Percentiles rank a stretch among this genome's conserved stretches.
Evolutionary conservation across 2,888 invertebrate genomes (phyloP).

Genomic region (Drosophila phalerata): DNA sequence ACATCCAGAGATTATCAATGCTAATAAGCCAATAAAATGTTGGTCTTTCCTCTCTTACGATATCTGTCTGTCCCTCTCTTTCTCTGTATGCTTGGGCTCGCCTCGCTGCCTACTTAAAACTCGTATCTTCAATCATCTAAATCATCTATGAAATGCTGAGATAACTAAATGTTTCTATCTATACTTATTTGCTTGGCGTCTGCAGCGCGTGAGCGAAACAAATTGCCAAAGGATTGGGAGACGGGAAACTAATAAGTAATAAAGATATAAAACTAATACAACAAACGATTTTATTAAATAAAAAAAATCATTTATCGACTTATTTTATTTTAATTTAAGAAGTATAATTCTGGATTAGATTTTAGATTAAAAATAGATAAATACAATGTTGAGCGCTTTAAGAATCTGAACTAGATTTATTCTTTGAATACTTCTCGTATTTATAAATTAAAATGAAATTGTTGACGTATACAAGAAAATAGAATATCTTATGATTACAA

Average conservation of each 20-base stretch:
- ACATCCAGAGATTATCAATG: constrained; percentile 79
- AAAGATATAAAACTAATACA: background rate
- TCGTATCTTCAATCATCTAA: constrained; percentile 64
- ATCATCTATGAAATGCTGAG: constrained; percentile 67
- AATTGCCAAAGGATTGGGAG: background rate
- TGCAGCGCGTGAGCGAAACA: constrained; percentile 31
- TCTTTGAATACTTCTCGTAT: too few relatives aligned
- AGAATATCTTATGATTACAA: too few relatives aligned
- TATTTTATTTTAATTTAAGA: background rate
- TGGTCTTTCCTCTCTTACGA: background rate
- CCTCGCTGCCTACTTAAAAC: constrained; percentile 51
- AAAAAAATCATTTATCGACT: background rate
- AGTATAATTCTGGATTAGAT: background rate
- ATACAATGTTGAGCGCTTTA: too few relatives aligned
- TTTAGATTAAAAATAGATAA: background rate
- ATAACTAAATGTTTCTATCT: constrained; percentile 60
- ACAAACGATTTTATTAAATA: background rate
- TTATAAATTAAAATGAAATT: too few relatives aligned
- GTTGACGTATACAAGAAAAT: too few relatives aligned
- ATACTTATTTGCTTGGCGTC: constrained; percentile 18
- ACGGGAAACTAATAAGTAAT: background rate
- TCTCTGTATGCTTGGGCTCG: background rate
- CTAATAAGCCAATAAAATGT: constrained; percentile 73
- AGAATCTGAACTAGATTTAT: too few relatives aligned
- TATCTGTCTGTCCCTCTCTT: background rate